Base-by-base conservation (phyloP, 2,888 invertebrate species). In the Acanthococcus lagerstroemiae region DNA sequence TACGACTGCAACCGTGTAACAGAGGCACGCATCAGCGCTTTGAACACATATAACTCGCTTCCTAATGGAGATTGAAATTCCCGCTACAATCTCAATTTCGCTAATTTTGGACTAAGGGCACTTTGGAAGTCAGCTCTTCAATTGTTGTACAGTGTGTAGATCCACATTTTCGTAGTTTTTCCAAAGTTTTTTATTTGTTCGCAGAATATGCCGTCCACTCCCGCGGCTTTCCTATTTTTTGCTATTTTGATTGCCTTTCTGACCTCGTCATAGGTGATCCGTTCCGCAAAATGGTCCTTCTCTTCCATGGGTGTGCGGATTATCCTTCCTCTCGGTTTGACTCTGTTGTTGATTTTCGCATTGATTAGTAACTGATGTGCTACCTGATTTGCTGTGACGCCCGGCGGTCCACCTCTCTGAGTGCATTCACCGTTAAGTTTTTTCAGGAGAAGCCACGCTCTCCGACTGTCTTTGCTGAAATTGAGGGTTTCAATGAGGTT, bases 151-250 rank as follows among this genome's bases (percentile, higher is more conserved):
- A 12, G 37, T 30, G 37, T 30, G 7, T 30, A 12, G 12, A 30
- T 30, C 50, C 17, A 12, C 21, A 19, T 48, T 48, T 7, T n/a
- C n/a, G 50, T 48, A 9, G n/a, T 48, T 19, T 48, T 19, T 7
- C 17, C 21, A 48, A 48, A 19, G 50, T 48, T n/a, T 48, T 48
- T 48, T 48, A 48, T n/a, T 52, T 48, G 50, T 48, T 48, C 50
- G 21, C 17, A 17, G 50, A 17, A 48, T n/a, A 48, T 17, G 50
- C 50, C 17, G 21, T 48, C 50, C 5, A 48, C 50, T 6, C 6
- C 37, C 37, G 37, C 37, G 12, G 37, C 37, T 30, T 30, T 30
- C 37, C 37, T 9, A 30, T 30, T n/a, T 19, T 48, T 48, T 48
- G 17, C 50, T 12, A 48, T 48, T 48, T 48, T 48, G 50, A 7